phyloP scores from a whole-genome alignment of 1,140 invertebrate species.

The Tetranychus cinnabarinus region DNA sequence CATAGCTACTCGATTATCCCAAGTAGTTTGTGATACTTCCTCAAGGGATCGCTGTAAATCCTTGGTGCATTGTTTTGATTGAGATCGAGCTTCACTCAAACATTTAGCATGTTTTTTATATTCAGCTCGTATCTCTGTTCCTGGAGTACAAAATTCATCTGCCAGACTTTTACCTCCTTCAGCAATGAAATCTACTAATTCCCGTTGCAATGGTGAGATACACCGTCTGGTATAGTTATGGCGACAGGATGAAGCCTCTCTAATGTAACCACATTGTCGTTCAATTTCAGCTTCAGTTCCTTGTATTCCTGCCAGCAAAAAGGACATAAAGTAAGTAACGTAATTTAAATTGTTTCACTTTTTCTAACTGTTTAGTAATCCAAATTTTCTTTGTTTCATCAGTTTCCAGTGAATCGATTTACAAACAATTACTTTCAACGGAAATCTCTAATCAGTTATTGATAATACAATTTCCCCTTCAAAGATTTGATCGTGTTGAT shows the following conservation, averaged over 20 bases:
- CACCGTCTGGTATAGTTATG: slow-evolving; percentile 14
- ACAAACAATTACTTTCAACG: no score
- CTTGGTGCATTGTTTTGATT: slow-evolving; percentile 9
- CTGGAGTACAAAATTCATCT: slow-evolving; percentile 14
- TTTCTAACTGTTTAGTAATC: no score
- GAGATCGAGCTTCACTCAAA: not conserved
- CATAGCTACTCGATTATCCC: slow-evolving; percentile 14
- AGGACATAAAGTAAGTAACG: not conserved
- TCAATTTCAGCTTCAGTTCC: slow-evolving; percentile 10
- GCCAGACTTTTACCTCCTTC: slow-evolving; percentile 14
- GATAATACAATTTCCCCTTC: no score
- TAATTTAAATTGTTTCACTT: not conserved
- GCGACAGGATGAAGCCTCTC: slow-evolving; percentile 14
- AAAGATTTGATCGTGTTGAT: no score
- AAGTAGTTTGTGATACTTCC: slow-evolving; percentile 11
- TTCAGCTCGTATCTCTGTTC: slow-evolving; percentile 7
- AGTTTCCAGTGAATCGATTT: no score
- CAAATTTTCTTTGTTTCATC: no score
- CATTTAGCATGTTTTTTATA: not conserved
- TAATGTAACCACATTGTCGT: slow-evolving; percentile 12
- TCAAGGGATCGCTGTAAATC: slow-evolving; percentile 15
- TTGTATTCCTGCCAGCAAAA: slow-evolving; percentile 3
- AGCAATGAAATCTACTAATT: slow-evolving; percentile 13
- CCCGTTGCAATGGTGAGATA: slow-evolving; percentile 13
- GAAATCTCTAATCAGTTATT: no score